Percentiles rank a stretch among this genome's conserved stretches.
phyloP scores from a whole-genome alignment of 2,113 vertebrate species.

The Dasyurus viverrinus region DNA sequence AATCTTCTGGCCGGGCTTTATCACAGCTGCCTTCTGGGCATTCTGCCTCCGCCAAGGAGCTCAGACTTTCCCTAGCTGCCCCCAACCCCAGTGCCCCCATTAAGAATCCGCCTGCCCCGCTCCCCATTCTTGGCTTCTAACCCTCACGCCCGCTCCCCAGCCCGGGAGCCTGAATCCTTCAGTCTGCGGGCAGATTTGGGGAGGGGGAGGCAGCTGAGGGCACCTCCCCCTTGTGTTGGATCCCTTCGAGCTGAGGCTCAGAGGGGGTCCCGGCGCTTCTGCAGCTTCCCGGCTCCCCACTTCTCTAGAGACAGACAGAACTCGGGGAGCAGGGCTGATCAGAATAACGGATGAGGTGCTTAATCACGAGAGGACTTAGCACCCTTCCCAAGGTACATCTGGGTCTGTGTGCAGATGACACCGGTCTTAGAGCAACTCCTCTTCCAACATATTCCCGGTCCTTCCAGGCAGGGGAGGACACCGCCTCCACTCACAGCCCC shows the following conservation, averaged over 20 bases:
- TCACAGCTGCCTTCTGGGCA: constrained; percentile 67
- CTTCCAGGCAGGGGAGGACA: neutral
- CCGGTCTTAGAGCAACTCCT: neutral
- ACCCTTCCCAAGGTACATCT: neutral
- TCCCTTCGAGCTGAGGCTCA: neutral
- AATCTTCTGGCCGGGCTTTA: constrained; percentile 73
- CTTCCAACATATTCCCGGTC: neutral
- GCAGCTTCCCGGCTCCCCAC: neutral
- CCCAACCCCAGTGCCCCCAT: neutral
- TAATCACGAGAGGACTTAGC: neutral
- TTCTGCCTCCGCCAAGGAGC: constrained; percentile 64
- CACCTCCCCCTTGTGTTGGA: neutral
- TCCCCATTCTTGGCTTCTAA: neutral
- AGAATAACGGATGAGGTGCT: neutral
- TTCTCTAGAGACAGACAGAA: neutral
- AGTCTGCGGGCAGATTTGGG: neutral
- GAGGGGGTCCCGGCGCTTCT: neutral
- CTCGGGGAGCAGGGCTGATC: neutral
- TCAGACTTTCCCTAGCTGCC: neutral
- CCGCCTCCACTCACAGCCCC: neutral
- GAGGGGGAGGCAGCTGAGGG: neutral
- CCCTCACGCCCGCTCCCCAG: neutral
- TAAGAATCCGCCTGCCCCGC: neutral
- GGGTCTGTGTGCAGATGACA: neutral
- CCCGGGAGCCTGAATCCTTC: neutral